Evolutionary conservation across 2,113 vertebrate genomes (phyloP).

Genomic region (Urocitellus parryii): DNA sequence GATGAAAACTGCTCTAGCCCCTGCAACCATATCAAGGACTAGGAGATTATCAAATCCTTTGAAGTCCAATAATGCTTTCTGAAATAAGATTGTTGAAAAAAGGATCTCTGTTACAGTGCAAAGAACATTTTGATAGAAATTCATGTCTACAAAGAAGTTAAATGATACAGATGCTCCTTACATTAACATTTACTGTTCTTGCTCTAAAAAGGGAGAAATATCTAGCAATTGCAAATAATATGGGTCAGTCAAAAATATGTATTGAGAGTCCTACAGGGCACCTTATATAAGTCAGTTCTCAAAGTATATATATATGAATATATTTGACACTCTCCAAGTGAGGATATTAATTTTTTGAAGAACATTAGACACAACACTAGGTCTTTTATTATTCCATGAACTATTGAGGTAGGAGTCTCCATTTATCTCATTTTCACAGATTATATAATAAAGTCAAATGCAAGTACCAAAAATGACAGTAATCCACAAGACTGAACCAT

Average conservation of each 20-base stretch:
- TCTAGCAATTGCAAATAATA: constrained; percentile 51
- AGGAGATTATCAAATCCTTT: constrained; percentile 38
- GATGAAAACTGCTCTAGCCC: constrained; percentile 58
- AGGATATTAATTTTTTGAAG: constrained; percentile 67
- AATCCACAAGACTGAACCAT: constrained; percentile 67
- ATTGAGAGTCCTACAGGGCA: constrained; percentile 58
- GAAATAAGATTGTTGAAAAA: constrained; percentile 45
- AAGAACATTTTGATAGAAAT: constrained; percentile 65
- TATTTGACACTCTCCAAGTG: constrained; percentile 65
- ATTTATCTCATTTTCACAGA: constrained; percentile 71
- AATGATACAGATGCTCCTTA: background rate
- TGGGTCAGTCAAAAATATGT: constrained; percentile 63
- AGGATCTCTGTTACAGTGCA: constrained; percentile 50
- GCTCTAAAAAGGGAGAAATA: constrained; percentile 62
- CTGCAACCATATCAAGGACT: constrained; percentile 3
- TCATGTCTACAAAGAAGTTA: constrained; percentile 61
- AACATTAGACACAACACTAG: constrained; percentile 62
- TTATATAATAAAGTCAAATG: constrained; percentile 55
- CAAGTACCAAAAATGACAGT: constrained; percentile 69
- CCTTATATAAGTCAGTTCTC: constrained; percentile 56
- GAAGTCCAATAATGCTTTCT: constrained; percentile 38
- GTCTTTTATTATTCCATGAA: constrained; percentile 79
- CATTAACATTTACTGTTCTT: constrained; percentile 48
- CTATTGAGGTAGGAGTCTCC: constrained; percentile 87
- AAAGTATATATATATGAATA: constrained; percentile 28